Percentiles rank a stretch among this genome's conserved stretches.
Conservation (phyloP, 1,140 invertebrate species). For the Panagrolaimus sp. region DNA sequence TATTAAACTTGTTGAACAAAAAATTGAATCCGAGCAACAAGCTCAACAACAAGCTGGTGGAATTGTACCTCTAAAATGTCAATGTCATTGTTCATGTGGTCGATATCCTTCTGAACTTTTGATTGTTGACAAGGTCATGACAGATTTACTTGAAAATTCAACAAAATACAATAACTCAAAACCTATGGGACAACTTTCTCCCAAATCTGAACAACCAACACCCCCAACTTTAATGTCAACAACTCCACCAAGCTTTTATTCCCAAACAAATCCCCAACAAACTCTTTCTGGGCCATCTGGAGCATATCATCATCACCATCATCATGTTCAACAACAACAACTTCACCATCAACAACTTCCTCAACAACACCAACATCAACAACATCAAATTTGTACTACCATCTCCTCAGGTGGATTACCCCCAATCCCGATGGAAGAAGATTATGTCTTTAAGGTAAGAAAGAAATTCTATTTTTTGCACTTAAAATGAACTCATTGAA, state of each 20-base stretch:
- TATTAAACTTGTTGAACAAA: slow-evolving; percentile 43
- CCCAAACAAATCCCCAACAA: slow-evolving; percentile 1
- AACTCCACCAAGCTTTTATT: slow-evolving; percentile 4
- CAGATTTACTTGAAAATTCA: slow-evolving; percentile 20
- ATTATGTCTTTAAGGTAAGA: too few species aligned
- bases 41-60: slow-evolving; percentile 25
- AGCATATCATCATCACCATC: neutral
- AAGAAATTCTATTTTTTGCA: too few species aligned
- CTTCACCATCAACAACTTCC: too few species aligned
- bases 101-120: slow-evolving; percentile 51
- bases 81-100: slow-evolving; percentile 51
- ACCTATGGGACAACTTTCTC: neutral
- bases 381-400: too few species aligned
- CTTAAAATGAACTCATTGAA: too few species aligned
- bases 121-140: slow-evolving; percentile 51
- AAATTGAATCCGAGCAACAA: slow-evolving; percentile 37
- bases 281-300: neutral
- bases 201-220: neutral
- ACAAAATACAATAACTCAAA: slow-evolving; percentile 6
- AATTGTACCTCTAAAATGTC: slow-evolving; percentile 35
- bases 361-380: too few species aligned
- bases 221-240: neutral
- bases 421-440: too few species aligned
- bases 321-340: too few species aligned
- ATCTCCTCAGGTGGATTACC: too few species aligned